phyloP scores from a whole-genome alignment of 1,140 invertebrate species.

The Tigriopus japonicus region DNA sequence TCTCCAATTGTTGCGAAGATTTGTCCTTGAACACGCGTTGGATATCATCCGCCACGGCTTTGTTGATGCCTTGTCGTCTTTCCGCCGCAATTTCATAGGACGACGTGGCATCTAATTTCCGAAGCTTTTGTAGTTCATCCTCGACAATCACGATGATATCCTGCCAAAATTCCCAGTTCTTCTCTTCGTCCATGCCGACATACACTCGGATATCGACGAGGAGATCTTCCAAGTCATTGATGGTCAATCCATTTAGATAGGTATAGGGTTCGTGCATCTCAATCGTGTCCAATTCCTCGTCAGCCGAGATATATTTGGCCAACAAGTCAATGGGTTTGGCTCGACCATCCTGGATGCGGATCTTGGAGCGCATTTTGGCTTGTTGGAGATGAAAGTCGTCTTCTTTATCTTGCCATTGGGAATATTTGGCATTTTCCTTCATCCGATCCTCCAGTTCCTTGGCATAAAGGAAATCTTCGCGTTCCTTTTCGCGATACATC shows the following conservation, averaged over 20 bases:
- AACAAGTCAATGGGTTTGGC: constrained; percentile 96
- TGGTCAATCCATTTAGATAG: constrained; percentile 73
- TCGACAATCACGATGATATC: constrained; percentile 90
- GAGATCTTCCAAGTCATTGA: constrained; percentile 88
- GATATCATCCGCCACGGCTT: constrained; percentile 75
- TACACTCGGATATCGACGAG: constrained; percentile 82
- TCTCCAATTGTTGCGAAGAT: constrained; percentile 42
- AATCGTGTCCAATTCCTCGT: constrained; percentile 54
- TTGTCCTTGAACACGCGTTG: constrained; percentile 55
- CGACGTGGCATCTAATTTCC: constrained; percentile 39
- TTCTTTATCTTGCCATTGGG: constrained; percentile 84
- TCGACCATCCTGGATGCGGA: constrained; percentile 55
- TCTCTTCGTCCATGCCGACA: constrained; percentile 38
- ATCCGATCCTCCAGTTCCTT: constrained; percentile 65
- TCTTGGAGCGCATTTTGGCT: constrained; percentile 65
- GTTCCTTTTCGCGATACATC: constrained; percentile 68
- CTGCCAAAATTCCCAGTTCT: constrained; percentile 86
- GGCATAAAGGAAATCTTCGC: constrained; percentile 74
- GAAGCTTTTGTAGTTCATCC: constrained; percentile 75
- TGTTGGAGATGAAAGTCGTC: constrained; percentile 81
- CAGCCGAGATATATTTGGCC: constrained; percentile 84
- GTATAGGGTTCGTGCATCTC: constrained; percentile 90
- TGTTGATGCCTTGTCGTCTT: constrained; percentile 77
- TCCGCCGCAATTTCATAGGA: constrained; percentile 31
- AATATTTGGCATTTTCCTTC: constrained; percentile 83